Evolutionary conservation across 2,797 vertebrate genomes (phyloP), one percentile per base, ranked within the genome.

Genomic region (Micromesistius poutassou): DNA sequence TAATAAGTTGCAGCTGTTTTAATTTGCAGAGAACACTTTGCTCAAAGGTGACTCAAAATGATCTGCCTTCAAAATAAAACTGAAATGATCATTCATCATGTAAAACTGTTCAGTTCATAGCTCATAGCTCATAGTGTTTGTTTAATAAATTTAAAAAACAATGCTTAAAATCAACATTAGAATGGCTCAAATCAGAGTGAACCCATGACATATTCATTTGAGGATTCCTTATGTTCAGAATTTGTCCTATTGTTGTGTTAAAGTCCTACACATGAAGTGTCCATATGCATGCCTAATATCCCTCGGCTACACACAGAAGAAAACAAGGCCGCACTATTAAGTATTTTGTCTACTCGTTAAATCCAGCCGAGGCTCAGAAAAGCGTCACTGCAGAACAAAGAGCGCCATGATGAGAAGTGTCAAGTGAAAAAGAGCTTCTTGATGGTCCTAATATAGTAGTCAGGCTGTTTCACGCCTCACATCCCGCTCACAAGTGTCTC

Each of bases 381-480:
- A 28, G 1, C 70, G 13, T 71, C 80, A 77, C 80, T 82, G 78
- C 38, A 38, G 79, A 83, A 87, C 84, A 87, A 84, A 83, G 76
- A 81, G 72, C 79, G 77, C 83, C 71, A 78, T 77, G 78, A 79
- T 77, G 77, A 88, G 84, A 83, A 77, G 75, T 50, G 82, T 84
- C 74, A 80, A 83, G 76, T 75, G 77, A 86, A 88, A 85, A 85
- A 87, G 76, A 83, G 66, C 79, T 74, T 13, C 40, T 72, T 84
- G 86, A 87, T 2, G 22, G n/a, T 66, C 30, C 80, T 82, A 81
- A 71, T n/a, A 28, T 13, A 30, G 14, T 13, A 33, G 30, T 33
- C 33, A 68, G 62, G n/a, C 62, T 68, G 62, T 68, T 68, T 68
- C 62, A 68, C 10, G 62, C 77, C 81, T 76, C 66, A 84, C 79